Evolutionary conservation across 2,888 invertebrate species (phyloP), one percentile per base, ranked within the genome.

Genomic region (Acanthacorydalis orientalis): DNA sequence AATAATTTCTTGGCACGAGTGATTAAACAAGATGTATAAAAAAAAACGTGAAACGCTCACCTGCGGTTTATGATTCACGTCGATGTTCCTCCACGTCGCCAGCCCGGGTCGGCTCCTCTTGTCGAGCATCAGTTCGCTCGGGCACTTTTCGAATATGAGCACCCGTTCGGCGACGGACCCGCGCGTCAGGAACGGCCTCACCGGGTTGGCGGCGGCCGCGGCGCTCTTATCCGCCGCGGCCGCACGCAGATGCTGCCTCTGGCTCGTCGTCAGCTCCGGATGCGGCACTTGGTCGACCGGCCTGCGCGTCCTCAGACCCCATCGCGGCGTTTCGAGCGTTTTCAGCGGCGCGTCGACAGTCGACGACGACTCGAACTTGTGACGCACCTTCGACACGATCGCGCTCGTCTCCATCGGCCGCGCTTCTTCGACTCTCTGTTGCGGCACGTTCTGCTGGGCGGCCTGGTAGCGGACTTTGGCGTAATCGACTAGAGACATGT

Each of bases 111-210:
- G 70, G 7, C 65, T 68, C 32, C 81, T 69, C 61, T 83, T 83
- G 57, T 82, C 80, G 55, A 83, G 63, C 43, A 82, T 69, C 50
- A 82, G 68, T 61, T 83, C 86, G 60, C 85, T 86, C 35, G 88
- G 90, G 59, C 89, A 88, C 64, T 85, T 80, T 66, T 91, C 91
- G 63, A 91, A 91, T 67, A 90, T 86, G 53, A 90, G 74, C 52
- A 90, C 90, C 43, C 90, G 72, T 61, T 91, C 91, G 23, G 90
- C 90, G 2, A 91, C 91, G 6, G 90, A 90, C 23, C 90, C 91
- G 50, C 90, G 76, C 39, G 89, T 88, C 47, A 90, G 71, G 65
- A 89, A 88, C 12, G 88, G 88, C 45, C 87, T 72, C 48, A 88
- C 83, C 7, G 89, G 86, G 61, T 77, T 80, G 45, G 65, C 60